Evolutionary conservation across 2,888 invertebrate genomes (phyloP), one percentile per base, ranked within the genome.

Genomic region (Asteroscopus sphinx): DNA sequence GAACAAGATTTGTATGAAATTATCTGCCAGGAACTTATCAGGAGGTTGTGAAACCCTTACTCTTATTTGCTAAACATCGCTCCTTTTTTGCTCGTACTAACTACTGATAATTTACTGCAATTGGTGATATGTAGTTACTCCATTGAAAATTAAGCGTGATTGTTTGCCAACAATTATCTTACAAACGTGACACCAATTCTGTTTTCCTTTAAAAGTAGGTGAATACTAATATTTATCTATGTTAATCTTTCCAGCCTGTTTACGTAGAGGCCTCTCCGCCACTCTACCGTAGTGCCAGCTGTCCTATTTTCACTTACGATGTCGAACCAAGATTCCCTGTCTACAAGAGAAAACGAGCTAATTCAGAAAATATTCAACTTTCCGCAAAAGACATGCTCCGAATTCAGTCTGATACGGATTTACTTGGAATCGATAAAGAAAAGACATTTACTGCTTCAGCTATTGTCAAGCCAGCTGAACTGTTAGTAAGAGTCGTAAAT

Each of bases 351-450:
- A 95, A 91, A 80, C 93, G 96, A 47, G 96, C 96, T 0, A 96
- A 96, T 73, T 96, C 96, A 0, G 96, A 96, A 83, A 95, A 96
- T 58, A 95, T 95, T 57, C 92, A 94, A 75, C 73, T 92, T 16
- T 84, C 88, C 11, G 85, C 87, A n/a, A 89, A 83, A 79, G 93
- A 93, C 44, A 91, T 94, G 86, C 87, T 96, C 3, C 95, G 96
- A 53, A 96, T 96, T 46, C 96, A 96, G 67, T 98, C 97, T 0
- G 98, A 98, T 74, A 96, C 97, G 0, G 97, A 98, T 86, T 91
- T 98, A 39, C 95, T 96, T 58, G 95, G 96, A 36, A 97, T 98
- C 67, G 97, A 98, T 83, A 96, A 96, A 77, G 96, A 96, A 70
- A 96, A 96, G 63, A 97, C 98, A 0, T 97, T 97, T 80, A 96